These are phyloP conservation scores for Apotomis betuletana DNA, from an alignment of 2,888 invertebrate species.

Conservation along the genomic window DNA sequence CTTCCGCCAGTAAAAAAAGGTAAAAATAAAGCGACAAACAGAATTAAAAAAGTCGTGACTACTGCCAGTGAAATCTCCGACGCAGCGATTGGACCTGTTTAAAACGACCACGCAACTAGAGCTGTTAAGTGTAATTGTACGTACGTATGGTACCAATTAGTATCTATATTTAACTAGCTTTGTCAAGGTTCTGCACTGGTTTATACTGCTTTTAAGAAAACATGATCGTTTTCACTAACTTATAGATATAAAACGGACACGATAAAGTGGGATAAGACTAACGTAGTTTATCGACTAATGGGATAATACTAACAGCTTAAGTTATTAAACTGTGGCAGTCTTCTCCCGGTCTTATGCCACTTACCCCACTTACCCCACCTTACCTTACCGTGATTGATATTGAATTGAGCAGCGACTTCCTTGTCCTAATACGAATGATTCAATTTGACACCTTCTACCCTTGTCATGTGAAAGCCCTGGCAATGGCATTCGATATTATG, in stretches of 20 bases:
- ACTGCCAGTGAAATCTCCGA: constrained; percentile 33
- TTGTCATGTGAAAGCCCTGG: constrained; percentile 13
- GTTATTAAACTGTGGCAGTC: too few relatives aligned
- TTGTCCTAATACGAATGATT: neutral
- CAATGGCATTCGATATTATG: neutral
- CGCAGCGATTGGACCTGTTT: constrained; percentile 28
- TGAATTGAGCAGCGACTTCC: neutral
- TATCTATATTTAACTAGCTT: constrained; percentile 21
- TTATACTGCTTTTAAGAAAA: neutral
- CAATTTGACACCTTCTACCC: neutral
- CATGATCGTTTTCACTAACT: too few relatives aligned
- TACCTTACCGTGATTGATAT: neutral
- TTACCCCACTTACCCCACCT: too few relatives aligned
- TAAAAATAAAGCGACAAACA: constrained; percentile 29
- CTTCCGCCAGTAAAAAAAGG: constrained; percentile 37
- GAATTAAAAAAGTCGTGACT: constrained; percentile 39
- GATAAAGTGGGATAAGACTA: too few relatives aligned
- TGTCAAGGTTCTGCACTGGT: constrained; percentile 27
- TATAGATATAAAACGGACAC: too few relatives aligned
- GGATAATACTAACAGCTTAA: too few relatives aligned
- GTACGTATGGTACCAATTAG: neutral
- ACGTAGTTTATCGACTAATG: too few relatives aligned
- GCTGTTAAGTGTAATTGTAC: constrained; percentile 23
- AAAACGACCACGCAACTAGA: constrained; percentile 28
- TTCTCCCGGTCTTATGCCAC: too few relatives aligned